A percentile compares a stretch with the other conserved stretches of the same genome.
Evolutionary conservation across 2,888 invertebrate genomes (phyloP).

Genomic region (Diaprepes abbreviatus): DNA sequence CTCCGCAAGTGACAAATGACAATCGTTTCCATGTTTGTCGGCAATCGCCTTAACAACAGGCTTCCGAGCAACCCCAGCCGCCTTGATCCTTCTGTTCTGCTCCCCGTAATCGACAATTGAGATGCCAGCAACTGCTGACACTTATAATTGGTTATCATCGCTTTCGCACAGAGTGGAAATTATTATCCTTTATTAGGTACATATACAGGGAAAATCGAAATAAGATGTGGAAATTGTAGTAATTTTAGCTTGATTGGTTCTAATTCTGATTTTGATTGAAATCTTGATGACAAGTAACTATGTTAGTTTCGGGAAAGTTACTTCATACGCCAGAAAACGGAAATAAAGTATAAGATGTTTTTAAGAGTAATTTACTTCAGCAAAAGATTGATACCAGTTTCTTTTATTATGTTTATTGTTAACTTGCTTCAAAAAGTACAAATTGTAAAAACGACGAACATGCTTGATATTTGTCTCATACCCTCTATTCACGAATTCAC

Average conservation of each 20-base stretch:
- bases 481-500: too few species aligned
- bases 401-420: too few species aligned
- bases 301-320: too few species aligned
- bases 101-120: constrained; percentile 55
- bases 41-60: constrained; percentile 59
- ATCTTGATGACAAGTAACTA: neutral
- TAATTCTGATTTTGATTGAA: constrained; percentile 18
- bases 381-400: too few species aligned
- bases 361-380: too few species aligned
- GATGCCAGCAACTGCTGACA: constrained; percentile 59
- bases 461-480: too few species aligned
- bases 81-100: constrained; percentile 51
- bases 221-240: constrained; percentile 18
- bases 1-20: constrained; percentile 58
- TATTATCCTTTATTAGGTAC: constrained; percentile 50
- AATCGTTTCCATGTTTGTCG: constrained; percentile 59
- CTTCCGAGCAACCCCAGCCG: constrained; percentile 48
- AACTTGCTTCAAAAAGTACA: too few species aligned
- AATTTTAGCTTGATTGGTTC: constrained; percentile 28
- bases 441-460: too few species aligned
- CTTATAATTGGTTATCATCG: constrained; percentile 57
- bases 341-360: too few species aligned
- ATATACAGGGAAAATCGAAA: constrained; percentile 41
- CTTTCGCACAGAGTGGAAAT: constrained; percentile 48
- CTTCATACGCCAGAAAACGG: too few species aligned